Evolutionary conservation across 2,113 vertebrate species (phyloP).

Genomic region (Felis catus): F.catus_Fca126_mat1.0 CM031418.1:105975501-105976000

Average conservation of each 20-base stretch:
- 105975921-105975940: background rate
- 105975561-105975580: conserved; percentile 65
- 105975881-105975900: conserved; percentile 24
- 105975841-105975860: conserved; percentile 41
- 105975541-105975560: conserved; percentile 61
- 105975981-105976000: background rate
- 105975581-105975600: conserved; percentile 22
- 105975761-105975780: conserved; percentile 57
- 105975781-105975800: conserved; percentile 60
- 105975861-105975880: conserved; percentile 66
- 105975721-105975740: conserved; percentile 78
- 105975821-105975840: conserved; percentile 65
- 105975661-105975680: conserved; percentile 59
- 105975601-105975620: conserved; percentile 63
- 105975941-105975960: conserved; percentile 5
- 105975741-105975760: conserved; percentile 71
- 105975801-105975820: conserved; percentile 49
- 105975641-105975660: conserved; percentile 70
- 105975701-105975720: conserved; percentile 76
- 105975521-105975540: conserved; percentile 68
- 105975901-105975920: background rate
- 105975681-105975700: conserved; percentile 71
- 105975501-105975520: conserved; percentile 68
- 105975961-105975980: conserved; percentile 10
- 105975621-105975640: conserved; percentile 60